phyloP scores from a whole-genome alignment of 1,140 invertebrate species.

The Macrocentrus cingulum region DNA sequence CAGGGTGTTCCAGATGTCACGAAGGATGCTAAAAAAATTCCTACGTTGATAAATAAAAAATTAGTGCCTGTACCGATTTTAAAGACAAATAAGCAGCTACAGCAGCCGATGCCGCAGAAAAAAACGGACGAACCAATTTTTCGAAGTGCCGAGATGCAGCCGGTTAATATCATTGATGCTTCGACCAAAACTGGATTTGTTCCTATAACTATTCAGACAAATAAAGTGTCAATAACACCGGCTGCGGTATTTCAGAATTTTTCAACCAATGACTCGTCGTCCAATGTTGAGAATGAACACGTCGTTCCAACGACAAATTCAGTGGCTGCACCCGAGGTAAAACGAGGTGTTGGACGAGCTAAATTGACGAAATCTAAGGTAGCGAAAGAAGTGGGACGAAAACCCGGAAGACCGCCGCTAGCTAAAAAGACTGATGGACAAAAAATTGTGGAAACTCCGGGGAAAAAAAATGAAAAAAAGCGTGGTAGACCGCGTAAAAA shows the following conservation, averaged over 20 bases:
- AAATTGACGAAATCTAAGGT: no score
- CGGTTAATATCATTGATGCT: conserved; percentile 28
- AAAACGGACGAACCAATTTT: conserved; percentile 36
- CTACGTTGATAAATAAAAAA: conserved; percentile 39
- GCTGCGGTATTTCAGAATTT: conserved; percentile 30
- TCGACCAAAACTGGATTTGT: conserved; percentile 33
- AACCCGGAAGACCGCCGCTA: no score
- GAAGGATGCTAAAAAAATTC: conserved; percentile 42
- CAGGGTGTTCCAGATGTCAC: conserved; percentile 37
- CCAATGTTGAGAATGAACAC: background rate
- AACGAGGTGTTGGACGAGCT: no score
- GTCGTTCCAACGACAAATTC: no score
- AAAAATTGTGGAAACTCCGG: no score
- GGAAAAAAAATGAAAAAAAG: no score
- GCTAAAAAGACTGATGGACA: no score
- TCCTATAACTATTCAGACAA: conserved; percentile 40
- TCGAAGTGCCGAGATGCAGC: conserved; percentile 43
- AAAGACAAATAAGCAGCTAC: conserved; percentile 40
- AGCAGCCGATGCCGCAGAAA: conserved; percentile 29
- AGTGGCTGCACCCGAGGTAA: no score
- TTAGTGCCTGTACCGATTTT: conserved; percentile 39
- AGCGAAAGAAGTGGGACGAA: no score
- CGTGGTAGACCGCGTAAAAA: no score
- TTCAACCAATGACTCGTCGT: conserved; percentile 21
- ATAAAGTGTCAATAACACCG: conserved; percentile 28